Evolutionary conservation across 2,888 invertebrate species (phyloP), one percentile per base, ranked within the genome.

Genomic region (Bedellia somnulentella): DNA sequence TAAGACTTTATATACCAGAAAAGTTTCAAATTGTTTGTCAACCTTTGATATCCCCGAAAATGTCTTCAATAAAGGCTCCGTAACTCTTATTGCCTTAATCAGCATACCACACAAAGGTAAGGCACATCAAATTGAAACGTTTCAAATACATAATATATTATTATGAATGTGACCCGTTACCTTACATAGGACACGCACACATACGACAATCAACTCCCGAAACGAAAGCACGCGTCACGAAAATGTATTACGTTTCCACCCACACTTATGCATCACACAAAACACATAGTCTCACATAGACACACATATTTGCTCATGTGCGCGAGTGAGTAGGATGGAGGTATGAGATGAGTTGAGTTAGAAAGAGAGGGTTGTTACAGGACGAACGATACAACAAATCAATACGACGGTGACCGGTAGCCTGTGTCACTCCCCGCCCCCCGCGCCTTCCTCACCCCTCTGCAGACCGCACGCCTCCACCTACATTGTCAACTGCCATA

Each of bases 361-460:
- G 70, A 75, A 49, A 57, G 64, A 60, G 75, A 73, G 47, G 46
- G 61, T 42, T 43, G 56, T 58, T 61, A 66, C 73, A 73, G 75
- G 76, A 75, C 76, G 68, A 75, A 63, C 77, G 76, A 77, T 77
- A 77, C 77, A 77, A 77, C 77, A 77, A 77, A 77, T 76, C 77
- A 77, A 77, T 77, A 77, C 77, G 73, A 70, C 71, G 73, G 70
- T 77, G 77, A 76, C 76, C 77, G 75, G 77, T 77, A 76, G 75
- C 77, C 76, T 73, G 73, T 75, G 73, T 73, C 73, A 70, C 66
- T 51, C 36, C 63, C 57, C 41, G 57, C 51, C 49, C 46, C 52
- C 47, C 44, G 44, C 49, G 45, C 46, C 38, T 34, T 35, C 31
- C 44, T 36, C 45, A 43, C 44, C 40, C 33, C 46, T 53, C 47